Conservation (phyloP, 1,140 invertebrate species). For the Phocides pigmalion region DNA sequence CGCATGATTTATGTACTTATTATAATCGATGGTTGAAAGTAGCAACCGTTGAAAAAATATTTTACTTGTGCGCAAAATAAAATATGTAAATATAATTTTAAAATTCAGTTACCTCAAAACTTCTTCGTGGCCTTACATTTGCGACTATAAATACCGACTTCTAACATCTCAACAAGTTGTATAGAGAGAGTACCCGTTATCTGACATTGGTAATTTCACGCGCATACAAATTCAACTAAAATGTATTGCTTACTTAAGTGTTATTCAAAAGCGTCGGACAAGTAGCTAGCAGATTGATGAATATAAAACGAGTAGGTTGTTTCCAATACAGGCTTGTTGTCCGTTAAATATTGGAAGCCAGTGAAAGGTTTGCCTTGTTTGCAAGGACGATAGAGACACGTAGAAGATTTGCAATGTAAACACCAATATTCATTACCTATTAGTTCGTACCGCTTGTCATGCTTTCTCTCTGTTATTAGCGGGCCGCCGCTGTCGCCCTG, state of each 20-base stretch:
- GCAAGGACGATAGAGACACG: slow-evolving; percentile 19
- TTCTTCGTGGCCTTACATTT: no score
- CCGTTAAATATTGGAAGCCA: slow-evolving; percentile 8
- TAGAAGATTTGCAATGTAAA: slow-evolving; percentile 36
- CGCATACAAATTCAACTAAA: neutral
- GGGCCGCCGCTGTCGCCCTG: slow-evolving; percentile 97
- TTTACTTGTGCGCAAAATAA: no score
- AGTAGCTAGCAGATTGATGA: slow-evolving; percentile 7
- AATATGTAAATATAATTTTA: no score
- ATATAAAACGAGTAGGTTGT: slow-evolving; percentile 21
- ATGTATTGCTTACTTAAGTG: slow-evolving; percentile 7
- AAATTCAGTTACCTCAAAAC: no score
- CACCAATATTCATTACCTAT: slow-evolving; percentile 85
- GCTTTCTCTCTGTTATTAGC: slow-evolving; percentile 88
- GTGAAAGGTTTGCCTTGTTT: slow-evolving; percentile 19
- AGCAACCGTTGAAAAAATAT: no score
- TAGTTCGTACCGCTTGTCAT: slow-evolving; percentile 89
- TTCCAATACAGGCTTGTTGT: slow-evolving; percentile 4
- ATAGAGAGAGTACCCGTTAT: neutral
- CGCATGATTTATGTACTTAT: no score
- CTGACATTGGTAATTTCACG: slow-evolving; percentile 5
- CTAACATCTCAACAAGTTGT: no score
- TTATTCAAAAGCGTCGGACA: slow-evolving; percentile 5
- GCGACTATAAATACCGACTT: no score
- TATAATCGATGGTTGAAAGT: no score